These are phyloP conservation scores for Catagonus wagneri DNA, from an alignment of 2,113 vertebrate species.

Conservation along the genomic window DNA sequence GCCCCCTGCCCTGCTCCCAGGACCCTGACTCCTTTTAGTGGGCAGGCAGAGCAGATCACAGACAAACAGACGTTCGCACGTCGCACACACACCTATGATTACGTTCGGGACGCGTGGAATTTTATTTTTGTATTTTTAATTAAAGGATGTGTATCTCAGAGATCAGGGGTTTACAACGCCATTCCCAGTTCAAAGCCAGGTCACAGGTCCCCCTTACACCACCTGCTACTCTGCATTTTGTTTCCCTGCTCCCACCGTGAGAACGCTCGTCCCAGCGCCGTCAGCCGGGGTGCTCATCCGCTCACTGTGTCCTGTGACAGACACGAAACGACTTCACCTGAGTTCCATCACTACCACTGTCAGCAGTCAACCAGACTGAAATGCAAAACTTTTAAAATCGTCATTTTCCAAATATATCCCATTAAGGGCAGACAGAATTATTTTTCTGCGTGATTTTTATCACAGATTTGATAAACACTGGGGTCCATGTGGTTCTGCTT, in stretches of 20 bases:
- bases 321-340: too few relatives aligned
- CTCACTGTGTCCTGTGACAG: too few relatives aligned
- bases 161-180: neutral
- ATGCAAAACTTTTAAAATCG: too few relatives aligned
- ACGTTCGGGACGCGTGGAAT: rapidly evolving
- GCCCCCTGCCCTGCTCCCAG: neutral
- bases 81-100: rapidly evolving
- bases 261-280: rapidly evolving
- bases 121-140: neutral
- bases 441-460: neutral
- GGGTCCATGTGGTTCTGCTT: rapidly evolving
- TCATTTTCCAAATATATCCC: neutral
- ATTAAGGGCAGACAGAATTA: neutral
- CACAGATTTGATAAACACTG: neutral
- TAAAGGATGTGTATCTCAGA: neutral
- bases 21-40: neutral
- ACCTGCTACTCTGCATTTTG: rapidly evolving
- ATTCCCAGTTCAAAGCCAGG: rapidly evolving
- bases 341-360: neutral
- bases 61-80: rapidly evolving
- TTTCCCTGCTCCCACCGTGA: rapidly evolving
- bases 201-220: too few relatives aligned
- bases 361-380: neutral
- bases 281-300: rapidly evolving
- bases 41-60: too few relatives aligned